Evolutionary conservation across 2,113 vertebrate genomes (phyloP), one percentile per base, ranked within the genome.

Genomic region (Daphoenositta chrysoptera): DNA sequence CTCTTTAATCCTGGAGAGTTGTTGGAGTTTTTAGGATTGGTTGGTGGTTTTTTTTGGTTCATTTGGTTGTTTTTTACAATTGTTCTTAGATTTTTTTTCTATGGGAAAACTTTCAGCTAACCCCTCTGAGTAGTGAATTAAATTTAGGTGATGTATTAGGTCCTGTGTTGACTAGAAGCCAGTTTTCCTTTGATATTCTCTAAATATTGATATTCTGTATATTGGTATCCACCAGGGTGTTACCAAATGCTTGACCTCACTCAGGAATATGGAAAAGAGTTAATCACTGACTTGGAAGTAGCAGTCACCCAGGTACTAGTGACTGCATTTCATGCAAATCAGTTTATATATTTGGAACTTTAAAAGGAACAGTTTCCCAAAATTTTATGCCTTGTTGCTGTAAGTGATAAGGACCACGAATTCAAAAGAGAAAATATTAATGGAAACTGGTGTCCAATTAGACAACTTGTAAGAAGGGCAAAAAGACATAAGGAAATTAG

Each of bases 71-170:
- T 27, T 90, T 87, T 56, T 9, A 17, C 42, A 58, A 18, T 31
- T 0, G 3, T 12, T 35, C 4, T 20, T 60, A 2, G 5, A 5
- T 15, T 39, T 16, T n/a, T 53, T 48, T 68, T 27, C 2, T 42
- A 37, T 78, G n/a, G 40, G 19, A 70, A 70, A 40, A 48, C 60
- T 68, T 94, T 18, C 63, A 64, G 3, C 39, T 69, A 69, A 31
- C 3, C 3, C 9, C 2, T 65, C 24, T 51, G 75, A 35, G 22
- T 9, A 61, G 26, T 37, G 35, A 64, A 83, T 69, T 72, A 75
- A 51, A 47, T 65, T 47, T 28, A n/a, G 31, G 7, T 63, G n/a
- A 40, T 40, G 4, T 10, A 9, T 27, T 28, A 40, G 18, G 26
- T 72, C 15, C 20, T 81, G 7, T 61, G 61, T 13, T 65, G 48